These are phyloP conservation scores for Micropoecilia bifurca DNA, from an alignment of 2,797 vertebrate genomes.

Conservation along the genomic window DNA sequence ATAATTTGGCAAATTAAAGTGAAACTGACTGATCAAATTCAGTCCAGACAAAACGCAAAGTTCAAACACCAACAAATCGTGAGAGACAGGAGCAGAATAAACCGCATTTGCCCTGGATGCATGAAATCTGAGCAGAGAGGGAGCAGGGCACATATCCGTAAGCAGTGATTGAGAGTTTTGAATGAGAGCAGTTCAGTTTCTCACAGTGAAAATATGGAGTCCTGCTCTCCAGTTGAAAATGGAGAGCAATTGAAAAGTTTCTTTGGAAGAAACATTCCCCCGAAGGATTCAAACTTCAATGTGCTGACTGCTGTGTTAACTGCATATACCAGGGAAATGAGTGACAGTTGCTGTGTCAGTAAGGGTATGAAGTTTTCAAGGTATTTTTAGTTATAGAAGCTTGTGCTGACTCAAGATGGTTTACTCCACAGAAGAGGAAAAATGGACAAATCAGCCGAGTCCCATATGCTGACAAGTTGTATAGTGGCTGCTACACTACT, in stretches of 20 bases:
- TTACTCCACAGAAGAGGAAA: not conserved
- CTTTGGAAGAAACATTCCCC: not conserved
- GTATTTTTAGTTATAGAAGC: slow-evolving; percentile 1
- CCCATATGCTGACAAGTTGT: slow-evolving; percentile 19
- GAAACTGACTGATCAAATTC: not conserved
- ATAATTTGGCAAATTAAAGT: not conserved
- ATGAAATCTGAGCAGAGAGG: not conserved
- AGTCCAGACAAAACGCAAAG: not conserved
- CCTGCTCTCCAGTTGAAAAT: not conserved
- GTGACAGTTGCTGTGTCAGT: slow-evolving; percentile 6
- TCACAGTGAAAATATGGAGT: not conserved
- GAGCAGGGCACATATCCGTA: not conserved
- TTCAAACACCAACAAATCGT: not conserved
- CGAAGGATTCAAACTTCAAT: not conserved
- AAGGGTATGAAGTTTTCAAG: not conserved
- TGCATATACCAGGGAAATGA: not conserved
- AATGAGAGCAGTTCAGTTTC: not conserved
- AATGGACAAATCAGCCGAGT: not conserved
- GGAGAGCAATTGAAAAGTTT: not conserved
- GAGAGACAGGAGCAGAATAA: not conserved
- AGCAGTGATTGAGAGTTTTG: not conserved
- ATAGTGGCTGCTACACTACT: slow-evolving; percentile 24
- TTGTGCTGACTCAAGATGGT: not conserved
- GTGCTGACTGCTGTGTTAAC: not conserved
- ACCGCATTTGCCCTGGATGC: not conserved